Conservation (phyloP, 2,888 invertebrate genomes). For the Tuberolachnus salignus region DNA sequence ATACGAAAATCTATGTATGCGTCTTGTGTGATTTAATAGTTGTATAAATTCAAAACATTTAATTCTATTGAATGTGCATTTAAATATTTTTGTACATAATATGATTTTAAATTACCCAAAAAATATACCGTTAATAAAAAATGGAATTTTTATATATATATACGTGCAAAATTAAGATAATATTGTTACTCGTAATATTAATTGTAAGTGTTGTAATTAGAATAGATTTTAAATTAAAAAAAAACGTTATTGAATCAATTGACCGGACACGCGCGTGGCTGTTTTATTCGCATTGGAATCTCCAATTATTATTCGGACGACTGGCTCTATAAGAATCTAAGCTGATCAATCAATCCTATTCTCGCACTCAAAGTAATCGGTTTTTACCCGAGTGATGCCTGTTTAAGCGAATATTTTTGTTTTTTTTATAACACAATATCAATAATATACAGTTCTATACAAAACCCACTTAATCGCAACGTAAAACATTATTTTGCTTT, state of each 20-base stretch:
- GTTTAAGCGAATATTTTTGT: slow-evolving; percentile 34
- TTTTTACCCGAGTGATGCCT: slow-evolving; percentile 33
- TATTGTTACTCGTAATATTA: no score
- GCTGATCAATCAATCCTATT: slow-evolving; percentile 41
- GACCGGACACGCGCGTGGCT: slow-evolving; percentile 1
- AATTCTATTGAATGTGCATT: no score
- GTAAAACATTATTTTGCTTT: slow-evolving; percentile 46
- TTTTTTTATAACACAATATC: slow-evolving; percentile 24
- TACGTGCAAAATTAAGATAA: no score
- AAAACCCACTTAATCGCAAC: not conserved
- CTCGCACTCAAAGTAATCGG: slow-evolving; percentile 40
- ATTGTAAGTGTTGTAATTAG: no score
- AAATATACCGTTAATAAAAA: no score
- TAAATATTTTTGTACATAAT: no score
- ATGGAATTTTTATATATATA: no score
- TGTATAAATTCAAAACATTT: no score
- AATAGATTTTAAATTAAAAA: no score
- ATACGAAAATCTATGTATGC: no score
- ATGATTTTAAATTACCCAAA: no score
- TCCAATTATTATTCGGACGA: slow-evolving; percentile 45
- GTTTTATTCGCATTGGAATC: slow-evolving; percentile 40
- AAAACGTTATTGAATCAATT: slow-evolving; percentile 7
- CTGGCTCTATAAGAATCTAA: not conserved
- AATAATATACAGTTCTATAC: not conserved
- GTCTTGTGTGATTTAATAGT: no score